phyloP scores from a whole-genome alignment of 2,113 vertebrate species.

The Micronisus gabar region DNA sequence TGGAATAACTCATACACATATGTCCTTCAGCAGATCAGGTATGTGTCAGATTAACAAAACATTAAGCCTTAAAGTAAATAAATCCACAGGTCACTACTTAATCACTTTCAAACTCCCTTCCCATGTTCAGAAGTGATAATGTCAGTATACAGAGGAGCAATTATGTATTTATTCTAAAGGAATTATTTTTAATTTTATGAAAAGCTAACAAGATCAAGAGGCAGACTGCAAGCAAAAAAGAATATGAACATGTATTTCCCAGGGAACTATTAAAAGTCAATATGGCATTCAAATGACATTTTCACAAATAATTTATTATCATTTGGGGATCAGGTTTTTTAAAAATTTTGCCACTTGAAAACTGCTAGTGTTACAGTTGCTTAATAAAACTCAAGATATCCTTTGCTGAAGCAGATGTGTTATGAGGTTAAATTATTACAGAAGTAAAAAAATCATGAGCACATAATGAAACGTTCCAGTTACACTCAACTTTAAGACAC shows the following conservation, averaged over 20 bases:
- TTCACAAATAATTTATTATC: neutral
- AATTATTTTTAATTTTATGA: neutral
- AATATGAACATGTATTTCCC: accelerated
- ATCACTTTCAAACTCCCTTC: neutral
- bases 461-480: neutral
- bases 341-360: neutral
- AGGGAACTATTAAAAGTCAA: neutral
- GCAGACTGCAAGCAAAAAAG: neutral
- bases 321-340: neutral
- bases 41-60: neutral
- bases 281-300: neutral
- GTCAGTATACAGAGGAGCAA: neutral
- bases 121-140: neutral
- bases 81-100: neutral
- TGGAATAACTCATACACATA: neutral
- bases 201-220: neutral
- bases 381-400: neutral
- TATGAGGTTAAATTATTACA: neutral
- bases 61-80: neutral
- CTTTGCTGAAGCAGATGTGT: neutral
- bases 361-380: neutral
- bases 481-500: neutral
- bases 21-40: neutral
- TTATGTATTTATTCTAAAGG: neutral
- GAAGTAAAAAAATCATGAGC: neutral